Evolutionary conservation across 2,113 vertebrate genomes (phyloP).

Genomic region (Stegostoma tigrinum): DNA sequence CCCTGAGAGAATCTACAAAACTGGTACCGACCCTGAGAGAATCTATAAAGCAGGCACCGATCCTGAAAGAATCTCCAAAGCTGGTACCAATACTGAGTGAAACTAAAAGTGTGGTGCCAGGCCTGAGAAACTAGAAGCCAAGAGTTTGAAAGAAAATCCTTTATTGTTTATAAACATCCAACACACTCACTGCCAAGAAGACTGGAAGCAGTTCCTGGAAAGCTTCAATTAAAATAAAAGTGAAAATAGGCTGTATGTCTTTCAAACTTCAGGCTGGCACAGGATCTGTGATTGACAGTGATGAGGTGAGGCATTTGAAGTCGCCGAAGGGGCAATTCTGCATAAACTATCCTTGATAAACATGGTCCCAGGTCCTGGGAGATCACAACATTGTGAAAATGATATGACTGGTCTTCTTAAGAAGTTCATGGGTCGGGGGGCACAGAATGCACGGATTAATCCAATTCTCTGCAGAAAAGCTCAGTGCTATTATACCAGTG

Average conservation of each 20-base stretch:
- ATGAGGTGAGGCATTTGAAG: not conserved
- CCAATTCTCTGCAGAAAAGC: not conserved
- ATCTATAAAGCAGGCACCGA: too few relatives aligned
- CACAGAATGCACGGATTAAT: not conserved
- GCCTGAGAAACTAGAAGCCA: not conserved
- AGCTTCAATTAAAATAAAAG: not conserved
- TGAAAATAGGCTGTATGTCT: not conserved
- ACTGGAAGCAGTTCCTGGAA: not conserved
- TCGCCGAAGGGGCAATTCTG: not conserved
- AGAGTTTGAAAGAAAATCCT: too few relatives aligned
- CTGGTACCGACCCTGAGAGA: not conserved
- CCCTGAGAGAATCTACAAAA: not conserved
- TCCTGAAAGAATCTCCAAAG: too few relatives aligned
- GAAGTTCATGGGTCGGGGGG: not conserved
- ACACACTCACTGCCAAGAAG: not conserved
- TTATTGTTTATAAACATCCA: too few relatives aligned
- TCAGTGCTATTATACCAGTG: not conserved
- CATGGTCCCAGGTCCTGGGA: not conserved
- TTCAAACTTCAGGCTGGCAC: not conserved
- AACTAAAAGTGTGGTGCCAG: not conserved
- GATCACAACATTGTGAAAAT: not conserved
- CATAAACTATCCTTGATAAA: not conserved
- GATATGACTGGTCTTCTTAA: too few relatives aligned
- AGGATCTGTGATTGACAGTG: not conserved
- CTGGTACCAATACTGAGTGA: not conserved